Evolutionary conservation across 1,140 invertebrate genomes (phyloP).

Genomic region (Diplogasteroides magnus): DNA sequence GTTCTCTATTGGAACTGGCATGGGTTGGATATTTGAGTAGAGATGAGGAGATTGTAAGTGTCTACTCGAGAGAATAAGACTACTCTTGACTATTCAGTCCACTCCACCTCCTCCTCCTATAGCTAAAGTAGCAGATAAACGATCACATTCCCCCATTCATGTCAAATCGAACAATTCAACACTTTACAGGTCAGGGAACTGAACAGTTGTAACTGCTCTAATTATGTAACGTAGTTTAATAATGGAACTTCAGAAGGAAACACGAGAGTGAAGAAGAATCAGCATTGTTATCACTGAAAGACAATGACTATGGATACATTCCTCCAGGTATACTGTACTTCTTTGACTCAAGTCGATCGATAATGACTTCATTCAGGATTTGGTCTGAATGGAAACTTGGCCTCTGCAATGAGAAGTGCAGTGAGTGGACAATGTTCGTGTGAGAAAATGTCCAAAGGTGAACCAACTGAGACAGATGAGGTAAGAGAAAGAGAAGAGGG

Average conservation of each 20-base stretch:
- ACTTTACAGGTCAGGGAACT: neutral
- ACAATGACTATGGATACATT: slow-evolving; percentile 54
- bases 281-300: slow-evolving; percentile 22
- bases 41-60: slow-evolving; percentile 37
- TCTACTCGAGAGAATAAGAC: no score
- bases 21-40: slow-evolving; percentile 51
- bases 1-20: slow-evolving; percentile 50
- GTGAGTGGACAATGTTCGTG: slow-evolving; percentile 38
- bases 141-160: neutral
- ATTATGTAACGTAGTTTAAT: no score
- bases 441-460: no score
- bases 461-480: no score
- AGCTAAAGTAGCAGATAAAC: neutral
- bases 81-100: neutral
- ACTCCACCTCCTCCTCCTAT: slow-evolving; percentile 9
- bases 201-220: no score
- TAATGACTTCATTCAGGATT: slow-evolving; percentile 9
- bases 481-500: no score
- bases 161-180: neutral
- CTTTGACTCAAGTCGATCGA: neutral
- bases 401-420: slow-evolving; percentile 30
- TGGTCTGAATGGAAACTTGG: slow-evolving; percentile 40
- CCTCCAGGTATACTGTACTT: slow-evolving; percentile 36
- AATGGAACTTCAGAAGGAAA: slow-evolving; percentile 16
- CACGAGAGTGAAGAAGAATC: slow-evolving; percentile 31